Evolutionary conservation across 2,113 vertebrate genomes (phyloP), one percentile per base, ranked within the genome.

Genomic region (Helogale parvula): DNA sequence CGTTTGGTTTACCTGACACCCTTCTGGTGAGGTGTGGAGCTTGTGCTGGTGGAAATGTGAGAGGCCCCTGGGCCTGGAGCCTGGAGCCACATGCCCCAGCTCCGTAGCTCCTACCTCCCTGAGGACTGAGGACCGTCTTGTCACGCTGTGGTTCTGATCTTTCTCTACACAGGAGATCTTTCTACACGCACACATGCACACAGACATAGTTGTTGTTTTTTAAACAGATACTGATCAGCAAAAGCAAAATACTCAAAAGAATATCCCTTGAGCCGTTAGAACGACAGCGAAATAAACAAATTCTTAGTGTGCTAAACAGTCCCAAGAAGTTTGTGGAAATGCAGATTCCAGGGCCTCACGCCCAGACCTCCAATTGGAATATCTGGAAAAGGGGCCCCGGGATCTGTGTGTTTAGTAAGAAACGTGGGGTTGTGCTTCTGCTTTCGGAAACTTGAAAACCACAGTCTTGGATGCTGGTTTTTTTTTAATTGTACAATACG

Each of bases 21-120:
- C 81, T 97, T 94, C 85, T 97, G 97, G 92, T 2, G 0, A 86
- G 92, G 83, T 50, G 79, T 31, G 29, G 90, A 71, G 80, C 95
- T 93, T 96, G 94, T 97, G 38, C 71, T 82, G 94, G 88, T 72
- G 93, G 96, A 96, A 96, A 96, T 85, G 60, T 88, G 97, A 98
- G 97, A 95, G 94, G 69, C 93, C 82, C 10, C 1, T 89, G 97
- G 96, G 94, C 95, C 89, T 69, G 71, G 94, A 91, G 80, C 95
- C 69, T 23, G 96, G 35, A 29, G 63, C 54, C 35, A 31, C 95
- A 81, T 25, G 38, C 15, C 54, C 9, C 25, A 90, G 88, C 80
- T 94, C 57, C 66, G 63, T 60, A 45, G 71, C 54, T 57, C 25
- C 0, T 16, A 15, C 60, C 66, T 89, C 50, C 66, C 76, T 41